phyloP scores from a whole-genome alignment of 2,888 invertebrate species.

The Entomobrya multifasciata region DNA sequence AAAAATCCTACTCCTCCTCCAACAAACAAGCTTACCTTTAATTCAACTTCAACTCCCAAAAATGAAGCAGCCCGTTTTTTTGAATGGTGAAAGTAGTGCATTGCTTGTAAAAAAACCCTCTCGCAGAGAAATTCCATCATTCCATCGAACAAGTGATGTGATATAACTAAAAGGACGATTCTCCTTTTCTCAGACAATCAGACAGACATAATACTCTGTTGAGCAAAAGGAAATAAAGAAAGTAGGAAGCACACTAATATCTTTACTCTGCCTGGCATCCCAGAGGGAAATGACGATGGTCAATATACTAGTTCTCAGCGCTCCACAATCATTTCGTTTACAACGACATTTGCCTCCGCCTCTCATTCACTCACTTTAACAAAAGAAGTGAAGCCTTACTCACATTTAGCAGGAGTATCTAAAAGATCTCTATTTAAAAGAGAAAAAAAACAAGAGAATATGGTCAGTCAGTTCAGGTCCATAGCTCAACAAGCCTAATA shows the following conservation, averaged over 20 bases:
- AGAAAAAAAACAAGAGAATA: conserved; percentile 38
- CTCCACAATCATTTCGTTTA: conserved; percentile 24
- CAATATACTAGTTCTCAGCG: conserved; percentile 39
- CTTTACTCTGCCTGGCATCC: conserved; percentile 5
- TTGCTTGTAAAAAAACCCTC: too few species aligned
- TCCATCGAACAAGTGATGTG: too few species aligned
- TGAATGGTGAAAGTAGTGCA: too few species aligned
- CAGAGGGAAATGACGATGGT: conserved; percentile 51
- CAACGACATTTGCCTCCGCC: conserved; percentile 6
- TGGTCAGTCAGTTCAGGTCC: too few species aligned
- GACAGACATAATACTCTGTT: too few species aligned
- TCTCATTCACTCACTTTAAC: conserved; percentile 10
- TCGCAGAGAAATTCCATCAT: conserved; percentile 3
- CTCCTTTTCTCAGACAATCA: too few species aligned
- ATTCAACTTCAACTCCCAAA: too few species aligned
- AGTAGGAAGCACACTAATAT: conserved; percentile 25
- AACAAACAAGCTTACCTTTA: too few species aligned
- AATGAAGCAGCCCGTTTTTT: too few species aligned
- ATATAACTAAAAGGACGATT: too few species aligned
- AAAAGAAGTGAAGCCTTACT: conserved; percentile 26
- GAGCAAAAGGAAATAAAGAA: conserved; percentile 2
- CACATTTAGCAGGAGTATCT: conserved; percentile 55
- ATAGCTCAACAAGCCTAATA: too few species aligned
- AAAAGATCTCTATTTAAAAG: conserved; percentile 52
- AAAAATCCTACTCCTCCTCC: too few species aligned